Conservation (phyloP, 2,888 invertebrate species). For the Drosophila fulvimacula region DNA sequence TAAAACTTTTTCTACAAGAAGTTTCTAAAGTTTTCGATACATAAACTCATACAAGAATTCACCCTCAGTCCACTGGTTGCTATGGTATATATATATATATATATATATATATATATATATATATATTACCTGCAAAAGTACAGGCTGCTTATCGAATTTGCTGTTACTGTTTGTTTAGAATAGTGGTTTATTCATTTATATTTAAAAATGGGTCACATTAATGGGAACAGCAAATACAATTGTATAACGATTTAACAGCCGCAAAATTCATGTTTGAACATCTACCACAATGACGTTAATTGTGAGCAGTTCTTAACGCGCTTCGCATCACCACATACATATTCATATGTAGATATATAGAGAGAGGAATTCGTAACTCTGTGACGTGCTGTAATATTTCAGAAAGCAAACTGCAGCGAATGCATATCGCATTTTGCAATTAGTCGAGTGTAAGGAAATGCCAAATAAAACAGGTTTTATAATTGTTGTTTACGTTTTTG, state of each 20-base stretch:
- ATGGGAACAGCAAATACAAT: constrained; percentile 25
- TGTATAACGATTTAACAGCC: constrained; percentile 19
- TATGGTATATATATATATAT: neutral
- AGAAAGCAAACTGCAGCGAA: constrained; percentile 25
- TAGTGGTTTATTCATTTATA: neutral
- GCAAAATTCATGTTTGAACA: constrained; percentile 4
- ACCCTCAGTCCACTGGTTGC: neutral
- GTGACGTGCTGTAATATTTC: constrained; percentile 32
- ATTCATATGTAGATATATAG: neutral
- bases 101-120: neutral
- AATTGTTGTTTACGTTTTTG: constrained; percentile 48
- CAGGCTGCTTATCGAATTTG: neutral
- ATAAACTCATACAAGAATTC: neutral
- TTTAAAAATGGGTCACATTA: neutral
- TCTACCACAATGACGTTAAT: constrained; percentile 23
- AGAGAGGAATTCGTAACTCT: constrained; percentile 4
- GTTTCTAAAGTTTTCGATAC: neutral
- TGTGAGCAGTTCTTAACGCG: constrained; percentile 17
- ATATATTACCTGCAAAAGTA: neutral
- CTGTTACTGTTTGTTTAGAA: neutral
- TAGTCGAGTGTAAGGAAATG: constrained; percentile 17
- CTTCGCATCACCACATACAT: constrained; percentile 8
- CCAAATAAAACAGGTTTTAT: constrained; percentile 37
- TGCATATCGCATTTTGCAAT: constrained; percentile 32
- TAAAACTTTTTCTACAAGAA: neutral